A percentile compares a stretch with the other conserved stretches of the same genome.
Evolutionary conservation across 2,797 vertebrate genomes (phyloP).

Genomic region (Decapterus maruadsi): DNA sequence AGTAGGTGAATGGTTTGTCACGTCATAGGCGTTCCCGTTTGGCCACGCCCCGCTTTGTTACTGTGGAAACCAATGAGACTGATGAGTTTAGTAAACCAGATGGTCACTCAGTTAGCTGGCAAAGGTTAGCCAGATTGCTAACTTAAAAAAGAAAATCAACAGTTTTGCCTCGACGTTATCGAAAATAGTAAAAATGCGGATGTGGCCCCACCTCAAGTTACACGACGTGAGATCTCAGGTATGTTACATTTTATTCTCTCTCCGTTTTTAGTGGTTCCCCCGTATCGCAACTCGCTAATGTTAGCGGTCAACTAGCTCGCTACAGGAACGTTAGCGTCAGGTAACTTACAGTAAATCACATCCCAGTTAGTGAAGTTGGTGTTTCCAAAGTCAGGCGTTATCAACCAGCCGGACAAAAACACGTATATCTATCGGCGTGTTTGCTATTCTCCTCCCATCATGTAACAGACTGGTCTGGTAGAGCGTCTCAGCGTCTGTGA

Average conservation of each 20-base stretch:
- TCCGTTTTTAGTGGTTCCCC: background rate
- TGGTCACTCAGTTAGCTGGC: constrained; percentile 45
- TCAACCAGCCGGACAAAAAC: background rate
- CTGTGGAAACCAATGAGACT: constrained; percentile 76
- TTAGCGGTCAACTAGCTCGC: constrained; percentile 37
- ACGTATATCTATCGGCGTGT: too few species aligned
- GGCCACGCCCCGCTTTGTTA: constrained; percentile 70
- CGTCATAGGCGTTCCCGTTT: background rate
- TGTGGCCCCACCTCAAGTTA: background rate
- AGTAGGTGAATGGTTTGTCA: background rate
- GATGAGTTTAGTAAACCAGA: constrained; percentile 54
- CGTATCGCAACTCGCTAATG: constrained; percentile 11
- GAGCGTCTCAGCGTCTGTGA: too few species aligned
- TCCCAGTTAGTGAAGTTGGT: background rate
- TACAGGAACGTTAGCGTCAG: constrained; percentile 18
- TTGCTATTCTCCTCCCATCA: background rate
- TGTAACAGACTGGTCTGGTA: too few species aligned
- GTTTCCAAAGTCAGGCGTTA: background rate
- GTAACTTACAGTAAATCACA: background rate
- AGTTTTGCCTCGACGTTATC: background rate
- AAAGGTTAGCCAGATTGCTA: constrained; percentile 50
- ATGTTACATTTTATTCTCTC: background rate
- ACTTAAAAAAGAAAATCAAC: background rate
- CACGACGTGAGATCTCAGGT: constrained; percentile 37
- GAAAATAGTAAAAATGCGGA: background rate